Conservation (phyloP, 2,888 invertebrate genomes). For the Syritta pipiens region DNA sequence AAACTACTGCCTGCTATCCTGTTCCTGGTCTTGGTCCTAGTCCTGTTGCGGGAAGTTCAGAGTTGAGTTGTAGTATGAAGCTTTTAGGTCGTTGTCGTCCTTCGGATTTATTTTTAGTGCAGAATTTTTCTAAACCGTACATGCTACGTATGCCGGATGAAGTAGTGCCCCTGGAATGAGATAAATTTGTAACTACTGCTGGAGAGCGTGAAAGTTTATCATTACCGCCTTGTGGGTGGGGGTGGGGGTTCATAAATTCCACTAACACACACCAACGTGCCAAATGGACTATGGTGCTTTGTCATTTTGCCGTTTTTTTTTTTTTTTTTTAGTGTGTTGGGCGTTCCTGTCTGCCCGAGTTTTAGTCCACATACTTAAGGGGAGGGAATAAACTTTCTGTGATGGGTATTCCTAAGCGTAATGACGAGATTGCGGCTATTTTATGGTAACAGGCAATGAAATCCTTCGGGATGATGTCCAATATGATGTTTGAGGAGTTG, state of each 20-base stretch:
- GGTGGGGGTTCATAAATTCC: slow-evolving; percentile 19
- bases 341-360: not conserved
- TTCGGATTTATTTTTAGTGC: slow-evolving; percentile 5
- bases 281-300: slow-evolving; percentile 9
- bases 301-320: slow-evolving; percentile 4
- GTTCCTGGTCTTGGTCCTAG: no score
- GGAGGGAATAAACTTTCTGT: slow-evolving; percentile 3
- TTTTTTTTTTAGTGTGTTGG: not conserved
- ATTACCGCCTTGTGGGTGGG: slow-evolving; percentile 35
- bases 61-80: slow-evolving; percentile 1
- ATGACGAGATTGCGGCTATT: slow-evolving; percentile 22
- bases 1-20: no score
- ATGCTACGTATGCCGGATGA: slow-evolving; percentile 4
- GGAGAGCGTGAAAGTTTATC: slow-evolving; percentile 54
- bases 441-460: slow-evolving; percentile 14
- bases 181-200: slow-evolving; percentile 48
- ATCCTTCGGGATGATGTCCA: no score
- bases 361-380: slow-evolving; percentile 7
- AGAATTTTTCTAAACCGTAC: not conserved
- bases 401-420: not conserved
- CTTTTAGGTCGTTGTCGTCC: slow-evolving; percentile 14
- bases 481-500: no score
- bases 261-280: slow-evolving; percentile 15
- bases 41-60: slow-evolving; percentile 25
- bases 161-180: slow-evolving; percentile 1